These are phyloP conservation scores for Cebidichthys violaceus DNA, from an alignment of 2,113 vertebrate genomes.

Conservation along the genomic window DNA sequence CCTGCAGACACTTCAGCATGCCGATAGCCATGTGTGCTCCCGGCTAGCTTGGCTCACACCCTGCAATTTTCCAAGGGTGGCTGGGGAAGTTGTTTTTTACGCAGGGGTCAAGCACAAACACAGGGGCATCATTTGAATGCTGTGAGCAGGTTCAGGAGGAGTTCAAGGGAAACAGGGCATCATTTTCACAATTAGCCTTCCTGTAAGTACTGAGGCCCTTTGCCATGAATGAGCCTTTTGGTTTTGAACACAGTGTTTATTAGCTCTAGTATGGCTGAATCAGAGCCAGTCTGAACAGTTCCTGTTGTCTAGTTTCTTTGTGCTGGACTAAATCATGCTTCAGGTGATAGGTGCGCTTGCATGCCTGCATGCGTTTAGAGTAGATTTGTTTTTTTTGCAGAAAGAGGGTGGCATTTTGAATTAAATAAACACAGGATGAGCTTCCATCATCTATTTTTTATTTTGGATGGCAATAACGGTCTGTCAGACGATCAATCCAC, in stretches of 20 bases:
- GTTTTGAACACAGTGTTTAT: conserved; percentile 22
- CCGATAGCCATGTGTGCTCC: conserved; percentile 35
- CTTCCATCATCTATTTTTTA: background rate
- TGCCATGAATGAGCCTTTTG: conserved; percentile 24
- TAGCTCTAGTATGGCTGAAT: conserved; percentile 25
- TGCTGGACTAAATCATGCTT: conserved; percentile 1
- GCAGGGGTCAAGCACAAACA: conserved; percentile 57
- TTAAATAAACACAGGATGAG: background rate
- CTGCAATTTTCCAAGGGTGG: conserved; percentile 68
- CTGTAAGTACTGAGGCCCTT: conserved; percentile 40
- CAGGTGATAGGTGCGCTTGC: conserved; percentile 28
- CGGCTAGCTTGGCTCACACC: conserved; percentile 30
- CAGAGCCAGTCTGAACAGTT: conserved; percentile 44
- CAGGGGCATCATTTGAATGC: conserved; percentile 50
- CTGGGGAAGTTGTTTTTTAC: conserved; percentile 57
- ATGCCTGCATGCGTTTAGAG: conserved; percentile 27
- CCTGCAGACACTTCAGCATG: conserved; percentile 39
- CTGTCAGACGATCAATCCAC: background rate
- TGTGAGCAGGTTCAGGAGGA: conserved; percentile 64
- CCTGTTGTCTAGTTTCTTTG: conserved; percentile 10
- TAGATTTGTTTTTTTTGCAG: background rate
- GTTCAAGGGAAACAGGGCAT: conserved; percentile 69
- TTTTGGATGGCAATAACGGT: background rate
- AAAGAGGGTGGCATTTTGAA: background rate
- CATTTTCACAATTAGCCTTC: conserved; percentile 62